Evolutionary conservation across 2,797 vertebrate genomes (phyloP), one percentile per base, ranked within the genome.

Genomic region (Malurus leucopterus): DNA sequence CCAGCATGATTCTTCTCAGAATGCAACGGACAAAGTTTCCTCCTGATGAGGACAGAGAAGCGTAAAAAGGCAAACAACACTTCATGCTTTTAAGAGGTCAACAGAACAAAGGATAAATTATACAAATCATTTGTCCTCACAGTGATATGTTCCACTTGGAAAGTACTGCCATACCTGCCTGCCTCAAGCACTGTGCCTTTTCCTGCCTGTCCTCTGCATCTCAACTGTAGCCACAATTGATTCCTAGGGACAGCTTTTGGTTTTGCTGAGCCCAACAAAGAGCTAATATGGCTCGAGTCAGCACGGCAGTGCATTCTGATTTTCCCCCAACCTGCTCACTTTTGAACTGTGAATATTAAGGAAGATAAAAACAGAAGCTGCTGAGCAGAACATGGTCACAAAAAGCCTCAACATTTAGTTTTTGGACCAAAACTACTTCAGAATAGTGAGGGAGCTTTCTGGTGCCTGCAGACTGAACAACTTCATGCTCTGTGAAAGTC

Each of bases 211-310:
- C 30, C 11, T 9, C 11, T 84, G 23, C 12, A 30, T 34, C 75
- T 40, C 0, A 0, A n/a, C 67, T 64, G 62, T 55, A 86, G 84
- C 51, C 44, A 8, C 22, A 54, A 13, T 41, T 19, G 19, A 61
- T 51, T 2, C 2, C 53, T 26, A 36, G 32, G 51, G 67, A 44
- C 40, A 90, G 34, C 41, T 40, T 13, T 62, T 57, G 50, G 18
- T 16, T 74, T 76, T 67, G 54, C 73, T 64, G 4, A 6, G 58
- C 12, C 30, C 44, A 32, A 12, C 23, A 29, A 50, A 50, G 47
- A 57, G 26, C 34, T 46, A 26, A 34, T 0, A 8, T 3, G 9
- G 34, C 50, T 67, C 0, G 1, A 69, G 53, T 9, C 2, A 12
- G 21, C 49, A 84, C 9, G 63, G 53, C 30, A 58, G 18, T 2